These are phyloP conservation scores for Amphipyra berbera DNA, from an alignment of 2,888 invertebrate species.

Conservation along the genomic window DNA sequence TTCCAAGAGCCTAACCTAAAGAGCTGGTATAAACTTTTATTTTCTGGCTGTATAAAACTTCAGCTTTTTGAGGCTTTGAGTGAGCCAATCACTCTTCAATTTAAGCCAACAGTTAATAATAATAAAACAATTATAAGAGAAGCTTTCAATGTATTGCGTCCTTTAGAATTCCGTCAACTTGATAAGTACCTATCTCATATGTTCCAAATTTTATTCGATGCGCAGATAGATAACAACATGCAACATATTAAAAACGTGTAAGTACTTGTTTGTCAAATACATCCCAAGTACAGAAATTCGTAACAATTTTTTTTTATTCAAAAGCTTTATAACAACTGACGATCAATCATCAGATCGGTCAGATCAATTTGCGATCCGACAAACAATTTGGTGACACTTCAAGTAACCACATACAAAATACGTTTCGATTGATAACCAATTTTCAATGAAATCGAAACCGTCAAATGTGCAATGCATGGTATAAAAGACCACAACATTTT, in stretches of 20 bases:
- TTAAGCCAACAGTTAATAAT: too few relatives aligned
- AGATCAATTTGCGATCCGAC: conserved; percentile 46
- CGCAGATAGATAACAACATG: conserved; percentile 5
- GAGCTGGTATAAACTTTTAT: too few relatives aligned
- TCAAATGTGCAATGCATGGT: conserved; percentile 57
- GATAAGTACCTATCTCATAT: not conserved
- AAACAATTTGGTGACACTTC: conserved; percentile 49
- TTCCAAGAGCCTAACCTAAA: too few relatives aligned
- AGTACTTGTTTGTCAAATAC: not conserved
- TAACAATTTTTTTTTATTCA: not conserved
- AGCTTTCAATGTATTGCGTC: too few relatives aligned
- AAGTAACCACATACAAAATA: conserved; percentile 39
- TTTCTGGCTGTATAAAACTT: too few relatives aligned
- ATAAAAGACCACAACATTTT: conserved; percentile 13
- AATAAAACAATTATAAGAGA: too few relatives aligned
- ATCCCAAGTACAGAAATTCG: not conserved
- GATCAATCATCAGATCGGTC: conserved; percentile 8
- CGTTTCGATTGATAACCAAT: conserved; percentile 52
- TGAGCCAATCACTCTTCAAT: too few relatives aligned
- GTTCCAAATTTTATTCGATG: not conserved
- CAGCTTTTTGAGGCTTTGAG: too few relatives aligned
- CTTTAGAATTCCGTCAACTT: too few relatives aligned
- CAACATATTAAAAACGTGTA: not conserved
- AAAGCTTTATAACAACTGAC: conserved; percentile 3
- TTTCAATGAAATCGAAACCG: conserved; percentile 59